Evolutionary conservation across 2,113 vertebrate species (phyloP), one percentile per base, ranked within the genome.

Genomic region (Ophiodon elongatus): DNA sequence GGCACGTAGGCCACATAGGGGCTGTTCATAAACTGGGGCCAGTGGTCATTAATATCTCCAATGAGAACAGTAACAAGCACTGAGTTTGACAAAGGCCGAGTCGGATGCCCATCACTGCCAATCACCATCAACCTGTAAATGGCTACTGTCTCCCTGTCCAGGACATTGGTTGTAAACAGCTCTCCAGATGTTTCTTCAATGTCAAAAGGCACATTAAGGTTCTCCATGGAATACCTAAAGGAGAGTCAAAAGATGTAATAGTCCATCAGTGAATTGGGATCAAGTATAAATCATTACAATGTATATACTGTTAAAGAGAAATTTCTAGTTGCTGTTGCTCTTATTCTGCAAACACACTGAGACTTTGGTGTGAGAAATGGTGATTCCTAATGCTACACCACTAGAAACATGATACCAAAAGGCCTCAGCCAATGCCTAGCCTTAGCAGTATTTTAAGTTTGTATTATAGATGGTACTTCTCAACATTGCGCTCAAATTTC

Each of bases 1-100:
- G 95, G 91, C 39, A 95, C 88, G 80, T 95, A 92, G 11, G 95
- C 95, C 66, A 95, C 93, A 84, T 95, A 96, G 8, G 95, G 95
- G 67, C 91, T 91, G 84, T 96, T 90, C 50, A 93, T 80, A 81
- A 96, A 95, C 72, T 91, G 86, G 1, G 95, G 95, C 78, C 89
- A 80, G 76, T 95, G 84, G 84, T 96, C 95, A 43, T 96, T 96
- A 43, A 95, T 85, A 81, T 96, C 95, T 41, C 75, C 89, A 66
- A 96, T 83, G 6, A 88, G 88, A 27, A 96, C 92, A 25, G 72
- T 90, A 21, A 96, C 91, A 29, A 87, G 75, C 64, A 92, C 89
- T 29, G 93, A 94, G 87, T 80, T 95, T 39, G 94, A 94, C 13
- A 95, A 84, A 74, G 93, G 90, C 64, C 82, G 63, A 15, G 84